Base-by-base conservation (phyloP, 2,888 invertebrate genomes). In the Drosophila buzzatii region DNA sequence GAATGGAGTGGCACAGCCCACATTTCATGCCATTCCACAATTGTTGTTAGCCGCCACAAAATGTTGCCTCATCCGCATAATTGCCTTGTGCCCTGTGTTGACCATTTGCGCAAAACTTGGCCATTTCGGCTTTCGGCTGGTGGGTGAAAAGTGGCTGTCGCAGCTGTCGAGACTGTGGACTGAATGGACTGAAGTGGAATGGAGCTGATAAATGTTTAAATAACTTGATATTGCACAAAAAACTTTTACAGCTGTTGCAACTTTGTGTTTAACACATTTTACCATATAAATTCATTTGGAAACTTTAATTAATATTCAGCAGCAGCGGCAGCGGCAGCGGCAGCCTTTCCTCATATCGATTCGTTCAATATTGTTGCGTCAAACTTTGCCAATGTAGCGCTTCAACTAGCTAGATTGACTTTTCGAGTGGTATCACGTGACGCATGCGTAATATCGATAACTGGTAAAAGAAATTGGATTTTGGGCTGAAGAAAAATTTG, bases 201-300 rank as follows among this genome's bases (percentile, higher is more conserved):
- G 41, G 18, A n/a, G 44, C 65, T 85, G 68, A 81, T 86, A 76
- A 83, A 86, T 86, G 81, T 86, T 86, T 81, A 73, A 83, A 69
- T 58, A 70, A 67, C 73, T 67, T 58, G 37, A 52, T 72, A 73
- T 72, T 85, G 64, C 55, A 35, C 35, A 35, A 76, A 57, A 82
- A 82, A 82, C 69, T 74, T 86, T 83, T 70, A 65, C 44, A 14
- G 55, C 39, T 55, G 55, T 35, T 53, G 47, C 47, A 69, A 76
- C 76, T 77, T 64, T 16, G 37, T 58, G 76, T 45, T 74, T 73
- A 55, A 44, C 53, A 61, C 53, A 70, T 35, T 63, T 57, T 35
- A 20, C 37, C 51, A 70, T 82, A 67, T 68, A 74, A 79, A 70
- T 79, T 79, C 66, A 63, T 69, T 69, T 79, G 65, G 45, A 69